phyloP scores from a whole-genome alignment of 1,140 invertebrate genomes.

The Rhizoglyphus robini region DNA sequence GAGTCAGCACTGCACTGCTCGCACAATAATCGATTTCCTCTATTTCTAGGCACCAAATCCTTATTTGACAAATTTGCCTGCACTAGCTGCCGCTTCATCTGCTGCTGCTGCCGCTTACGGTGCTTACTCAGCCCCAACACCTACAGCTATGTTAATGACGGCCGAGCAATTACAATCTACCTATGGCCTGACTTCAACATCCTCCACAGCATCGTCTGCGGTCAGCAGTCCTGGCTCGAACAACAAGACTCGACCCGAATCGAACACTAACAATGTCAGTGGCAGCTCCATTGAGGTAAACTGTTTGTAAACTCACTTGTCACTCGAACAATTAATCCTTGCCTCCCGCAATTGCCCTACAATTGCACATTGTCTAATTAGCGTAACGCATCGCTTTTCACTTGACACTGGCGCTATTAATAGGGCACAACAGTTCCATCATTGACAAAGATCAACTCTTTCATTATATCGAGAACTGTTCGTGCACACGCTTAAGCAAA shows the following conservation, averaged over 20 bases:
- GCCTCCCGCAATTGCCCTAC: neutral
- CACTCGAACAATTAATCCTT: neutral
- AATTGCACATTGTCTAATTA: neutral
- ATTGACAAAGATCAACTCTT: too few relatives aligned
- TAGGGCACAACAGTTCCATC: too few relatives aligned
- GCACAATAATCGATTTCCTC: too few relatives aligned
- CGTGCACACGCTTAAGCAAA: too few relatives aligned
- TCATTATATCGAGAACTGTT: too few relatives aligned
- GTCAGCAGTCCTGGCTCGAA: neutral
- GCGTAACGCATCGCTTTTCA: neutral
- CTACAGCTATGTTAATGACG: slow-evolving; percentile 38
- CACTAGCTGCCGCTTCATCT: slow-evolving; percentile 43
- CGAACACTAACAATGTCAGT: neutral
- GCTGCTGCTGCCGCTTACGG: slow-evolving; percentile 42
- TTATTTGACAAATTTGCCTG: slow-evolving; percentile 68
- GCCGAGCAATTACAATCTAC: slow-evolving; percentile 19
- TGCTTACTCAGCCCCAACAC: slow-evolving; percentile 49
- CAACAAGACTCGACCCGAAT: neutral
- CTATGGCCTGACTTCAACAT: neutral
- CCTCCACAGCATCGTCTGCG: neutral
- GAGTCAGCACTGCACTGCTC: too few relatives aligned
- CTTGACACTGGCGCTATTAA: too few relatives aligned
- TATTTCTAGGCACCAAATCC: slow-evolving; percentile 68
- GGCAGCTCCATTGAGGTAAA: neutral
- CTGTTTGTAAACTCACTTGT: too few relatives aligned